A percentile compares a stretch with the other conserved stretches of the same genome.
Conservation (phyloP, 2,888 invertebrate species). For the Venustoraphidia nigricollis region DNA sequence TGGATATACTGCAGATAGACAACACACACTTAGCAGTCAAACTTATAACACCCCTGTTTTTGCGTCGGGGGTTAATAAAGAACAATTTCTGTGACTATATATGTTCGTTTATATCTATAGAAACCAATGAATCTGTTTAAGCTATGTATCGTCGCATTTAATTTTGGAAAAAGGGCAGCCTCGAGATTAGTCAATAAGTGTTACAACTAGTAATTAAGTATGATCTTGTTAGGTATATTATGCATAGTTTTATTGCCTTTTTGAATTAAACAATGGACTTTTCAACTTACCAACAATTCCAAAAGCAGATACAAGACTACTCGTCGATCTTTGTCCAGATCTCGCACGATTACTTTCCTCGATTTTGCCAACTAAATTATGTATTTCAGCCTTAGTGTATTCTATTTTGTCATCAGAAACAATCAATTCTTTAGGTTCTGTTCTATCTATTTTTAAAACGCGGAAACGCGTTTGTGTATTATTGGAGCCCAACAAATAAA, state of each 20-base stretch:
- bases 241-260: neutral
- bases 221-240: too few species aligned
- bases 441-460: conserved; percentile 86
- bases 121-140: too few species aligned
- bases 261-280: neutral
- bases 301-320: conserved; percentile 76
- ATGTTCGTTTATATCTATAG: too few species aligned
- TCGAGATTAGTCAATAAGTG: too few species aligned
- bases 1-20: too few species aligned
- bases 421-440: conserved; percentile 62
- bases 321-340: conserved; percentile 26
- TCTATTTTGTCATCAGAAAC: conserved; percentile 85
- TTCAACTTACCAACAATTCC: conserved; percentile 70
- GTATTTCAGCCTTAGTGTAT: conserved; percentile 75
- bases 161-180: too few species aligned
- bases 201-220: too few species aligned
- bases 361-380: conserved; percentile 65
- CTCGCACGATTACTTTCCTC: conserved; percentile 48
- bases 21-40: too few species aligned
- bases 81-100: too few species aligned
- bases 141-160: too few species aligned
- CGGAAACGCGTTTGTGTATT: conserved; percentile 82
- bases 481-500: conserved; percentile 91
- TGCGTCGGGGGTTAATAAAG: too few species aligned
- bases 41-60: too few species aligned